A percentile compares a stretch with the other conserved stretches of the same genome.
phyloP scores from a whole-genome alignment of 1,140 invertebrate genomes.

The Trachymyrmex cornetzi region DNA sequence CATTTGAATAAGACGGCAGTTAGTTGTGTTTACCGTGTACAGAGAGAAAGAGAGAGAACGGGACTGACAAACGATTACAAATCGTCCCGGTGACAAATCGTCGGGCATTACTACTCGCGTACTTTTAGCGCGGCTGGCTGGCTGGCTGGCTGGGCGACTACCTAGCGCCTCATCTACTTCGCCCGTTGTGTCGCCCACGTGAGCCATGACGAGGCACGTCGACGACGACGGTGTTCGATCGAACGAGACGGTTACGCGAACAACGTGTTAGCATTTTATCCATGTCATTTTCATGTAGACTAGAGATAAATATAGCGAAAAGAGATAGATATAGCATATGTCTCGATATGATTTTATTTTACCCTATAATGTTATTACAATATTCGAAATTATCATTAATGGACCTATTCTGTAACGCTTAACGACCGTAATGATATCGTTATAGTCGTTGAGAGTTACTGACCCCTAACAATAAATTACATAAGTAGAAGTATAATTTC shows the following conservation, averaged over 20 bases:
- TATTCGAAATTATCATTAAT: slow-evolving; percentile 5
- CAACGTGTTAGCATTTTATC: slow-evolving; percentile 25
- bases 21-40: slow-evolving; percentile 84
- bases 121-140: slow-evolving; percentile 69
- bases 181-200: slow-evolving; percentile 26
- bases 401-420: no score
- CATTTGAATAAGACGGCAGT: slow-evolving; percentile 86
- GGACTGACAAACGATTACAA: slow-evolving; percentile 85
- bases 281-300: not conserved
- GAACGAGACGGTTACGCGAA: slow-evolving; percentile 41
- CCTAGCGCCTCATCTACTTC: slow-evolving; percentile 39
- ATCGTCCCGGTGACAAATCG: slow-evolving; percentile 79
- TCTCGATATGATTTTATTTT: not conserved
- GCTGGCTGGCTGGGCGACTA: slow-evolving; percentile 28
- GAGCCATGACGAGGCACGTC: slow-evolving; percentile 34
- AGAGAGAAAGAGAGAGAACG: slow-evolving; percentile 38
- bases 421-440: no score
- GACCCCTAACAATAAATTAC: no score
- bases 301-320: not conserved
- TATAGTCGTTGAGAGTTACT: no score
- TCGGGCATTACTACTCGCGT: slow-evolving; percentile 62
- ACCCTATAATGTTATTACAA: not conserved
- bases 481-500: not conserved
- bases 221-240: slow-evolving; percentile 51
- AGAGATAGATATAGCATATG: not conserved